A percentile compares a stretch with the other conserved stretches of the same genome.
phyloP scores from a whole-genome alignment of 2,113 vertebrate species.

The Sinocyclocheilus maitianheensis region DNA sequence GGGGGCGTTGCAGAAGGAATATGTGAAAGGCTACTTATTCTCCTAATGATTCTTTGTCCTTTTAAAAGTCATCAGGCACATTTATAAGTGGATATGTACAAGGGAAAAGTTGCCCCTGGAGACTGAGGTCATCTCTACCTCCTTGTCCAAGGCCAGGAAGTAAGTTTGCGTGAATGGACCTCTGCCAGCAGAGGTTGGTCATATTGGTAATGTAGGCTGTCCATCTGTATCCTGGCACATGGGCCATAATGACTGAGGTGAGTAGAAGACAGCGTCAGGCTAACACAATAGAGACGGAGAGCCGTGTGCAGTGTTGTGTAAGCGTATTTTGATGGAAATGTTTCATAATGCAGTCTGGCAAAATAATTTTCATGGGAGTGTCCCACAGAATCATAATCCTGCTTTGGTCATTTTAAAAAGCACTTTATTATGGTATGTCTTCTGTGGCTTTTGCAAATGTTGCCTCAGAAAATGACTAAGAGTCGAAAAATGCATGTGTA shows the following conservation, averaged over 20 bases:
- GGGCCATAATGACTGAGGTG: conserved; percentile 41
- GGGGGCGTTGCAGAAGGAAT: conserved; percentile 70
- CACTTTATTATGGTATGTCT: conserved; percentile 63
- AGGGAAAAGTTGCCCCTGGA: conserved; percentile 67
- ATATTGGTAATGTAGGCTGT: conserved; percentile 54
- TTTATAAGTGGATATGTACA: conserved; percentile 75
- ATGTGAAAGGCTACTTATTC: conserved; percentile 78
- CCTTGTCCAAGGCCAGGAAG: conserved; percentile 67
- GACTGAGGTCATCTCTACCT: conserved; percentile 74
- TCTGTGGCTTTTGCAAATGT: conserved; percentile 62
- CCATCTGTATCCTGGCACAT: conserved; percentile 40
- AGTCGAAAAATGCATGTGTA: conserved; percentile 56
- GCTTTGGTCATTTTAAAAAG: conserved; percentile 53
- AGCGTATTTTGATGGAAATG: conserved; percentile 57
- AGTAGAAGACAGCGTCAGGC: conserved; percentile 18
- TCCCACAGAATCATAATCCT: conserved; percentile 57
- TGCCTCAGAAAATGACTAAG: conserved; percentile 52
- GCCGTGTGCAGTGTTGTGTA: conserved; percentile 42
- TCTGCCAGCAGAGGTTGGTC: conserved; percentile 56
- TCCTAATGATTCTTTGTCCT: conserved; percentile 79
- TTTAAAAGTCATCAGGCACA: conserved; percentile 79
- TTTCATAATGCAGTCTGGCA: conserved; percentile 61
- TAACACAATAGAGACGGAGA: conserved; percentile 26
- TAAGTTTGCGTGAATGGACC: conserved; percentile 66
- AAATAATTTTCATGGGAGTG: conserved; percentile 65